Evolutionary conservation across 2,888 invertebrate species (phyloP).

Genomic region (Parascotia fuliginaria): DNA sequence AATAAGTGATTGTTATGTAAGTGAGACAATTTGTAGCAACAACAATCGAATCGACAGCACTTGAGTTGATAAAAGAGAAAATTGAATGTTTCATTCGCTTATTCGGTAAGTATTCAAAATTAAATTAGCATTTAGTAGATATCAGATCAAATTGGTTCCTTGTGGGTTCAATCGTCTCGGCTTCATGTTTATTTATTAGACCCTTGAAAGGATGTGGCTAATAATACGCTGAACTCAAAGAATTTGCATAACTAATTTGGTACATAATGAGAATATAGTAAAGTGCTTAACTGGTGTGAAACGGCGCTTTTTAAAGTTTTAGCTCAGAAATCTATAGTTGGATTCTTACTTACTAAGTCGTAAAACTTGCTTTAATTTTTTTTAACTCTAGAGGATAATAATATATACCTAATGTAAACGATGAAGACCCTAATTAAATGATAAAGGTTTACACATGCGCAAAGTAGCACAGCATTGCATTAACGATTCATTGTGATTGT

Average conservation of each 20-base stretch:
- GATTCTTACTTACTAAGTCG: constrained; percentile 7
- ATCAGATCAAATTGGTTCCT: constrained; percentile 67
- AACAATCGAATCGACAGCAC: constrained; percentile 33
- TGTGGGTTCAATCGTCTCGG: constrained; percentile 58
- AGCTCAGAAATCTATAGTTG: constrained; percentile 7
- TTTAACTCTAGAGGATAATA: no score
- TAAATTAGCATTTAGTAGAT: constrained; percentile 74
- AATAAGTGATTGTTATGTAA: constrained; percentile 11
- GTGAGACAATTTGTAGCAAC: constrained; percentile 28
- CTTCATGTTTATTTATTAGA: constrained; percentile 80
- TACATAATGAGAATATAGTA: constrained; percentile 47
- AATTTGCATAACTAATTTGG: constrained; percentile 70
- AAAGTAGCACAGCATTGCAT: neutral
- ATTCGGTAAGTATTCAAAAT: constrained; percentile 57
- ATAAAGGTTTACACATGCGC: constrained; percentile 1
- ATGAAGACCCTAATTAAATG: constrained; percentile 8
- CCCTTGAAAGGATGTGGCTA: constrained; percentile 68
- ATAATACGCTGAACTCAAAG: constrained; percentile 70
- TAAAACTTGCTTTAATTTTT: no score
- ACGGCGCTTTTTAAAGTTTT: constrained; percentile 10
- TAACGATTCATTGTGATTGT: neutral
- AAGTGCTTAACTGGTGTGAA: constrained; percentile 26
- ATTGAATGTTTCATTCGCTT: constrained; percentile 51
- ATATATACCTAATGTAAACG: no score
- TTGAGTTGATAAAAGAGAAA: constrained; percentile 52